These are phyloP conservation scores for Struthidea cinerea DNA, from an alignment of 2,113 vertebrate genomes.

Conservation along the genomic window DNA sequence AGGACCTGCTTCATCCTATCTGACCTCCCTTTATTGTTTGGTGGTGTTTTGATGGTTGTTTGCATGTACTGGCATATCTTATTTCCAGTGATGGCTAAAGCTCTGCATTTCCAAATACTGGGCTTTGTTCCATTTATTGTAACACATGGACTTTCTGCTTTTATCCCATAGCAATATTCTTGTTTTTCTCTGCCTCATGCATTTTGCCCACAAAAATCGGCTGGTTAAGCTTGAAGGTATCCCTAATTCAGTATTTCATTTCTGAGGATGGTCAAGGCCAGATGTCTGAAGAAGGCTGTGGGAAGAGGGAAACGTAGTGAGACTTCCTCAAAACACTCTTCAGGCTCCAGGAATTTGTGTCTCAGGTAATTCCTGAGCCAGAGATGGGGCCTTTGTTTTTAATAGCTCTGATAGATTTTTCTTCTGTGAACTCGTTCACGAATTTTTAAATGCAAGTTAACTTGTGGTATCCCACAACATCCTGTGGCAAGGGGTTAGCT, in stretches of 20 bases:
- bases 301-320: slow-evolving; percentile 1
- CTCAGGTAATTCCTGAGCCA: not conserved
- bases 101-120: not conserved
- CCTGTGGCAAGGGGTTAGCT: slow-evolving; percentile 20
- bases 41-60: not conserved
- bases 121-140: not conserved
- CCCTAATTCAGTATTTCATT: not conserved
- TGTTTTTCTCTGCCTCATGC: not conserved
- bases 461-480: slow-evolving; percentile 51
- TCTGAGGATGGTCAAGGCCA: not conserved
- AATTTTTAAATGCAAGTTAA: slow-evolving; percentile 48
- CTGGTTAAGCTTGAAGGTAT: not conserved
- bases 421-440: slow-evolving; percentile 29
- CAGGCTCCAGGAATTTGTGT: slow-evolving; percentile 49
- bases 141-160: not conserved
- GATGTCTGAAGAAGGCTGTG: slow-evolving; percentile 10
- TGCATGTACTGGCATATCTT: not conserved
- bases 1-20: slow-evolving; percentile 25
- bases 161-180: not conserved
- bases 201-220: not conserved
- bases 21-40: not conserved
- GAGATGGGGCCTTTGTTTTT: slow-evolving; percentile 46
- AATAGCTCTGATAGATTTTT: slow-evolving; percentile 57
- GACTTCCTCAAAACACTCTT: slow-evolving; percentile 57
- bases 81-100: not conserved